A percentile compares a stretch with the other conserved stretches of the same genome.
phyloP scores from a whole-genome alignment of 2,888 invertebrate genomes.

The Bombylius major region DNA sequence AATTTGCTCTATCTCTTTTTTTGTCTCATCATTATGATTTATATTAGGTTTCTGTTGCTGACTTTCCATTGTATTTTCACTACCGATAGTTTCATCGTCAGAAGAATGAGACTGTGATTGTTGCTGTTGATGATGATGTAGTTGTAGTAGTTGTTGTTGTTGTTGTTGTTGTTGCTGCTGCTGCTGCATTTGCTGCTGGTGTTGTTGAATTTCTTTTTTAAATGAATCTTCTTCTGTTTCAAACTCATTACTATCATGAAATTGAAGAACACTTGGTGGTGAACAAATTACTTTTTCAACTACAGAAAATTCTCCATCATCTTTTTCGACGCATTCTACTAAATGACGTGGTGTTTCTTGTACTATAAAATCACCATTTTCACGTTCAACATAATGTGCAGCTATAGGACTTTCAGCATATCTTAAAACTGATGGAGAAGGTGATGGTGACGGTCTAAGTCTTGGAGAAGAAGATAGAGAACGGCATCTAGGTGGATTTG shows the following conservation, averaged over 20 bases:
- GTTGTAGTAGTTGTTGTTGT: too few species aligned
- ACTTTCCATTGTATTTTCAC: not conserved
- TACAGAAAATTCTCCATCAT: conserved; percentile 36
- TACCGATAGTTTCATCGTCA: not conserved
- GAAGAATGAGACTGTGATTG: too few species aligned
- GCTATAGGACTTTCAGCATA: conserved; percentile 26
- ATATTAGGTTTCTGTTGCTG: too few species aligned
- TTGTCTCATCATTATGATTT: not conserved
- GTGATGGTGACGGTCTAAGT: conserved; percentile 12
- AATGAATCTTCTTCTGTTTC: conserved; percentile 7
- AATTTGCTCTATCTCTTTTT: not conserved
- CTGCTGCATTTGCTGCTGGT: not conserved
- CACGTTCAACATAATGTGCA: conserved; percentile 34
- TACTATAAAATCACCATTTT: conserved; percentile 36
- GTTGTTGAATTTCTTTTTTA: conserved; percentile 5
- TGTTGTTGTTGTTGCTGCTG: too few species aligned
- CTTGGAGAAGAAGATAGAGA: not conserved
- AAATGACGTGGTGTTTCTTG: conserved; percentile 35
- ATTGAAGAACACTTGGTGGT: conserved; percentile 33
- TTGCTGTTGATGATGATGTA: too few species aligned
- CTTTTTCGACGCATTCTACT: conserved; percentile 35
- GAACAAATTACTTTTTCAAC: conserved; percentile 36
- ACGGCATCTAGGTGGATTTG: not conserved
- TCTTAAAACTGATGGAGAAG: conserved; percentile 29
- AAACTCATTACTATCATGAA: conserved; percentile 12